Percentiles rank a stretch among this genome's conserved stretches.
Conservation (phyloP, 1,140 invertebrate genomes). For the Cyclargus thomasi region DNA sequence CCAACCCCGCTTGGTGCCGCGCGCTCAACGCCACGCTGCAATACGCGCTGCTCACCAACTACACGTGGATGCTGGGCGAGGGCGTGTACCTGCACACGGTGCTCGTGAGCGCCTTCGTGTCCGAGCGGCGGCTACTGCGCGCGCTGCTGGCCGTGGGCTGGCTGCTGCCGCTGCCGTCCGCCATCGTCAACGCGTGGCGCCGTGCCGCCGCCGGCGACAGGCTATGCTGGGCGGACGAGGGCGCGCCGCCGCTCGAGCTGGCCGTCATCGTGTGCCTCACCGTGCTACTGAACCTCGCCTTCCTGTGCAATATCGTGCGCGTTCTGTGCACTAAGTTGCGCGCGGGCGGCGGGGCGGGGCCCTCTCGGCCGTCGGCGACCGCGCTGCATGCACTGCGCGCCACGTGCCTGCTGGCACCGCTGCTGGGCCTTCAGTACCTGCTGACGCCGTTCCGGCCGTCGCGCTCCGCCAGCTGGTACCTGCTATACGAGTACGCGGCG, state of each 20-base stretch:
- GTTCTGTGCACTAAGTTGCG: conserved; percentile 92
- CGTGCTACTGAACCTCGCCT: conserved; percentile 89
- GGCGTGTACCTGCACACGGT: conserved; percentile 95
- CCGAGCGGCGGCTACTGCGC: conserved; percentile 87
- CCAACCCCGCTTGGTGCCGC: conserved; percentile 85
- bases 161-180: conserved; percentile 84
- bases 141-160: conserved; percentile 91
- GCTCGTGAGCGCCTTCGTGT: conserved; percentile 92
- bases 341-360: conserved; percentile 71
- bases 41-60: conserved; percentile 93
- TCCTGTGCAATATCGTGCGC: conserved; percentile 94
- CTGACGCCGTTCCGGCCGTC: conserved; percentile 91
- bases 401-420: conserved; percentile 89
- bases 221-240: conserved; percentile 88
- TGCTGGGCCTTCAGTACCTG: conserved; percentile 90
- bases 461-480: conserved; percentile 81
- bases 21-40: conserved; percentile 89
- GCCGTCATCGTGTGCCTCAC: conserved; percentile 87
- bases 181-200: conserved; percentile 81
- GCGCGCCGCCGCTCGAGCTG: conserved; percentile 82
- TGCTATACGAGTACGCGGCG: conserved; percentile 87
- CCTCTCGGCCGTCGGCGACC: conserved; percentile 79
- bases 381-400: conserved; percentile 89
- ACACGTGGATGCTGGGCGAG: conserved; percentile 96
- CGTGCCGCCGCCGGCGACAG: conserved; percentile 39